These are phyloP conservation scores for Falco peregrinus DNA, from an alignment of 2,797 vertebrate species.

Conservation along the genomic window DNA sequence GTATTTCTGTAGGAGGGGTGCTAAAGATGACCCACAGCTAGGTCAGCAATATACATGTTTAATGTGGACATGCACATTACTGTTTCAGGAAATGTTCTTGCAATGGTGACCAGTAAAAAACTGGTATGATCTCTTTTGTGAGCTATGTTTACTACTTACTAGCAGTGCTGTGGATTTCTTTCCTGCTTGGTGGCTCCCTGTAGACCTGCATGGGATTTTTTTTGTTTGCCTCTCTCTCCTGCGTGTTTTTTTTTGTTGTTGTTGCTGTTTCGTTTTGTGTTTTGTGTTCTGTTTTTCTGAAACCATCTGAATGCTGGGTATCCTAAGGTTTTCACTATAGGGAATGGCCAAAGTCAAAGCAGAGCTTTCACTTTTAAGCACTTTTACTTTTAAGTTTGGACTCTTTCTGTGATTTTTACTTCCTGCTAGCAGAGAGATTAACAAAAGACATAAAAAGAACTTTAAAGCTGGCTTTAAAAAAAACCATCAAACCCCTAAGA, in stretches of 20 bases:
- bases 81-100: accelerated
- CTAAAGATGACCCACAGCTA: no score
- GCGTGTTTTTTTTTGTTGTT: no score
- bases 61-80: accelerated
- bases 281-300: no score
- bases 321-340: neutral
- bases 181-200: neutral
- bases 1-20: neutral
- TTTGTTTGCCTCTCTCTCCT: neutral
- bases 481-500: neutral
- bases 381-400: neutral
- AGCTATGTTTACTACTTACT: neutral
- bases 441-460: neutral
- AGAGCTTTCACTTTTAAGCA: neutral
- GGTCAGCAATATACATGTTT: accelerated
- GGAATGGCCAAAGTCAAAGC: neutral
- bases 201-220: neutral
- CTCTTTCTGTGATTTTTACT: neutral
- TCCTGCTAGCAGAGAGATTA: neutral
- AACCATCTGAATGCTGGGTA: neutral
- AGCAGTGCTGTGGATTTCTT: neutral
- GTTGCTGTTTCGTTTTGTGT: no score
- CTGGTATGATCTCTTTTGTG: neutral
- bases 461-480: neutral
- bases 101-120: neutral